Conservation (phyloP, 1,140 invertebrate genomes). For the Pseudomyrmex gracilis region DNA sequence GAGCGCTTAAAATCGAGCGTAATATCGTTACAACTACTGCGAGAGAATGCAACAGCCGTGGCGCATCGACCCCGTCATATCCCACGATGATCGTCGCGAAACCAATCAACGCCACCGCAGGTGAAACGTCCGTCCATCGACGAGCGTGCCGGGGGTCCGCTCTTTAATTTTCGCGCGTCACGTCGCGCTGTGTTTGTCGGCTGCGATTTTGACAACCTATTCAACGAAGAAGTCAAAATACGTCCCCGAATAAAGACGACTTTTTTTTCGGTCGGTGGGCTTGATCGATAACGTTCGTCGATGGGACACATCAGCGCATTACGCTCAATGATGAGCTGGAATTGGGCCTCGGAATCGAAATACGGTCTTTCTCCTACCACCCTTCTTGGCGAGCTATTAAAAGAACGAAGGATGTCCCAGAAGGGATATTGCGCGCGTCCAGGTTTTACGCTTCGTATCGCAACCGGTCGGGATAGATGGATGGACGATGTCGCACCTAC, state of each 20-base stretch:
- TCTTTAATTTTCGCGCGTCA: constrained; percentile 50
- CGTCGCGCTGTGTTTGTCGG: background rate
- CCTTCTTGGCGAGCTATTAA: constrained; percentile 68
- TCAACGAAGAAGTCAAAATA: constrained; percentile 52
- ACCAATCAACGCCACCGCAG: constrained; percentile 41
- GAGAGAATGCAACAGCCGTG: constrained; percentile 29
- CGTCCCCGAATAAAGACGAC: constrained; percentile 9
- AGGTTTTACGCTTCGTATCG: constrained; percentile 65
- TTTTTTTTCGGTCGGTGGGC: constrained; percentile 13
- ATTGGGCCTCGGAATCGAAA: constrained; percentile 33
- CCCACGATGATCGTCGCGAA: constrained; percentile 45
- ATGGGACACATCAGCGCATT: constrained; percentile 20
- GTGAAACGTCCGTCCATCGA: constrained; percentile 36
- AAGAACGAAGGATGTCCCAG: constrained; percentile 76
- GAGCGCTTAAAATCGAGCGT: constrained; percentile 47
- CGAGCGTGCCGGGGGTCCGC: constrained; percentile 4
- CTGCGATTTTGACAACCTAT: constrained; percentile 50
- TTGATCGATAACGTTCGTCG: constrained; percentile 60
- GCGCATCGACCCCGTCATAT: constrained; percentile 21
- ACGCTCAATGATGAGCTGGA: constrained; percentile 10
- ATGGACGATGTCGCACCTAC: constrained; percentile 75
- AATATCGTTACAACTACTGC: constrained; percentile 39
- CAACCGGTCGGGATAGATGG: constrained; percentile 68
- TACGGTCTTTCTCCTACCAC: constrained; percentile 35
- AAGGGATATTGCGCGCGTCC: constrained; percentile 75